Evolutionary conservation across 2,113 vertebrate genomes (phyloP).

Genomic region (Carassius auratus): DNA sequence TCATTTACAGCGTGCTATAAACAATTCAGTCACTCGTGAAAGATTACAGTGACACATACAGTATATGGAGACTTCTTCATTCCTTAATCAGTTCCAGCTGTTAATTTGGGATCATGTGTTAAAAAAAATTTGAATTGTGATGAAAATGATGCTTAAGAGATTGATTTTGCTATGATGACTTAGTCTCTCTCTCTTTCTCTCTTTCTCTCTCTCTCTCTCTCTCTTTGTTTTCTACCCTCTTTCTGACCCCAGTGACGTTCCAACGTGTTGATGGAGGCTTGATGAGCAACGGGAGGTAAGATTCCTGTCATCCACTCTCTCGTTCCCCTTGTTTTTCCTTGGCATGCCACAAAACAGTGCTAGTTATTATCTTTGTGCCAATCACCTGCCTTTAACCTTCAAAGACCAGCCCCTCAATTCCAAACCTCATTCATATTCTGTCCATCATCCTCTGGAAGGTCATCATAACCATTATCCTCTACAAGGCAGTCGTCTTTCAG

Average conservation of each 20-base stretch:
- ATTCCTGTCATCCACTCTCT: conserved; percentile 7
- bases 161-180: conserved; percentile 8
- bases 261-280: conserved; percentile 97
- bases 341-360: conserved; percentile 27
- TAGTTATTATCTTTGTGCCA: conserved; percentile 47
- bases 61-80: neutral
- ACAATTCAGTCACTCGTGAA: neutral
- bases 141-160: neutral
- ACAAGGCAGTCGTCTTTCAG: conserved; percentile 23
- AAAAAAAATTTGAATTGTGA: neutral
- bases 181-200: conserved; percentile 13
- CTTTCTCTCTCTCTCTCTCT: neutral
- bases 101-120: conserved; percentile 1
- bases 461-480: conserved; percentile 52
- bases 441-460: conserved; percentile 52
- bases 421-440: conserved; percentile 54
- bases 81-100: conserved; percentile 15
- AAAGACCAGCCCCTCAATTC: conserved; percentile 36
- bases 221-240: conserved; percentile 15
- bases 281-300: conserved; percentile 99
- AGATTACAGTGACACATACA: neutral
- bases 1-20: neutral
- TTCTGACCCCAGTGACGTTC: conserved; percentile 86
- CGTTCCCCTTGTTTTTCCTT: conserved; percentile 9
- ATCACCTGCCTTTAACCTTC: conserved; percentile 52